Evolutionary conservation across 2,888 invertebrate genomes (phyloP).

Genomic region (Arrhopalites spinosus): DNA sequence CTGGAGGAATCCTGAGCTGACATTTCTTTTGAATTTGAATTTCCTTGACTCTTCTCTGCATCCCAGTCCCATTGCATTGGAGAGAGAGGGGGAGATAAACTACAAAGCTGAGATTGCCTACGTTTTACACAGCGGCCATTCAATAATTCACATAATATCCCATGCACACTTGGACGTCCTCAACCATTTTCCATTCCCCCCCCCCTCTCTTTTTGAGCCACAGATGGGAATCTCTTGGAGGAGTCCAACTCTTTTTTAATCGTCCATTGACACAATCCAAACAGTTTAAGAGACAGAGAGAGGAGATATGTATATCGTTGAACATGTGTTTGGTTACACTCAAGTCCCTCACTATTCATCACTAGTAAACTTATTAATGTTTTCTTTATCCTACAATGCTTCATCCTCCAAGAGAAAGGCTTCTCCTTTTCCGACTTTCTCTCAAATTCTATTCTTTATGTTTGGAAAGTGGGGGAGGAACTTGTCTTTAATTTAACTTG

Average conservation of each 20-base stretch:
- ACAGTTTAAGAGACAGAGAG: neutral
- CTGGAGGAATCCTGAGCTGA: conserved; percentile 6
- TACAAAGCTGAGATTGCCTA: neutral
- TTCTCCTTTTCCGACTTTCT: neutral
- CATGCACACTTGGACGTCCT: conserved; percentile 15
- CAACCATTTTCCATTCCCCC: neutral
- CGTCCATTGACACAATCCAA: neutral
- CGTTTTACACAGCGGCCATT: no score
- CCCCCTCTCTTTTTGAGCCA: neutral
- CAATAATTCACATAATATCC: conserved; percentile 17
- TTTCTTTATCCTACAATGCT: neutral
- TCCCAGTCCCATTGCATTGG: neutral
- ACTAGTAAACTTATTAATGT: conserved; percentile 26
- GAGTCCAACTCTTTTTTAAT: neutral
- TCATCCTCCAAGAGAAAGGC: neutral
- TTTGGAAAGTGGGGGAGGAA: neutral
- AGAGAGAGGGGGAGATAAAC: neutral
- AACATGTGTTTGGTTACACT: neutral
- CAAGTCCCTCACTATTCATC: neutral
- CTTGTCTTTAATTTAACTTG: neutral
- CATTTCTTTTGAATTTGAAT: neutral
- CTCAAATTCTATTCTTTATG: neutral
- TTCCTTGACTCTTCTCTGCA: neutral
- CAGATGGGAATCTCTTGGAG: conserved; percentile 4
- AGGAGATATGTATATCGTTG: neutral